Conservation (phyloP, 2,113 vertebrate species). For the Crypturellus undulatus region DNA sequence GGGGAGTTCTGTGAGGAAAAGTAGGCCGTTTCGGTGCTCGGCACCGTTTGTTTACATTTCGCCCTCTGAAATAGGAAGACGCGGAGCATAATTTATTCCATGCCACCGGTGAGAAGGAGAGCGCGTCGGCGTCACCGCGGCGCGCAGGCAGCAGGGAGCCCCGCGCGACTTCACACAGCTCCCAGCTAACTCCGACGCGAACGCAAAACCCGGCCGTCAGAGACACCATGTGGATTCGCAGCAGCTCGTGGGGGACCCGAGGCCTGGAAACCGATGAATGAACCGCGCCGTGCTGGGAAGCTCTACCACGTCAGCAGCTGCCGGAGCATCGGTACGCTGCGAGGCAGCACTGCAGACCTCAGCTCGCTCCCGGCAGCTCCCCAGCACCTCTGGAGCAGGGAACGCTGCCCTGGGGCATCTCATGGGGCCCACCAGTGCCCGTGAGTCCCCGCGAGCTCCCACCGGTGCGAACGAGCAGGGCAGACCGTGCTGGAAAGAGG, state of each 20-base stretch:
- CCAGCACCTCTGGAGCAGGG: accelerated
- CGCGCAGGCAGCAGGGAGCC: not conserved
- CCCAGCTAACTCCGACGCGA: not conserved
- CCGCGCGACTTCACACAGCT: not conserved
- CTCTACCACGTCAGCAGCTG: not conserved
- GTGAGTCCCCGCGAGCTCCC: accelerated
- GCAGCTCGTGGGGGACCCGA: accelerated
- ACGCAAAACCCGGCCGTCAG: not conserved
- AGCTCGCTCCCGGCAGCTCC: not conserved
- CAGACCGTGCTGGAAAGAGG: accelerated
- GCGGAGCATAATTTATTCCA: not conserved
- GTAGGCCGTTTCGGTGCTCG: not conserved
- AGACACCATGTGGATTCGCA: accelerated
- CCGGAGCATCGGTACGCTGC: accelerated
- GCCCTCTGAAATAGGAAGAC: not conserved
- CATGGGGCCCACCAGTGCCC: accelerated
- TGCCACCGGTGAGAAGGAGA: not conserved
- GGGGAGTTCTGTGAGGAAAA: not conserved
- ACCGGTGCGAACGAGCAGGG: not conserved
- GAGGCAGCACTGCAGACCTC: not conserved
- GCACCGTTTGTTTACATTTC: not conserved
- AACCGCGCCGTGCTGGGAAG: not conserved
- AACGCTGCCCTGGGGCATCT: not conserved
- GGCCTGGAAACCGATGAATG: not conserved
- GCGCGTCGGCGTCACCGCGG: not conserved